A percentile compares a stretch with the other conserved stretches of the same genome.
Evolutionary conservation across 2,797 vertebrate genomes (phyloP).

Genomic region (Zonotrichia albicollis): DNA sequence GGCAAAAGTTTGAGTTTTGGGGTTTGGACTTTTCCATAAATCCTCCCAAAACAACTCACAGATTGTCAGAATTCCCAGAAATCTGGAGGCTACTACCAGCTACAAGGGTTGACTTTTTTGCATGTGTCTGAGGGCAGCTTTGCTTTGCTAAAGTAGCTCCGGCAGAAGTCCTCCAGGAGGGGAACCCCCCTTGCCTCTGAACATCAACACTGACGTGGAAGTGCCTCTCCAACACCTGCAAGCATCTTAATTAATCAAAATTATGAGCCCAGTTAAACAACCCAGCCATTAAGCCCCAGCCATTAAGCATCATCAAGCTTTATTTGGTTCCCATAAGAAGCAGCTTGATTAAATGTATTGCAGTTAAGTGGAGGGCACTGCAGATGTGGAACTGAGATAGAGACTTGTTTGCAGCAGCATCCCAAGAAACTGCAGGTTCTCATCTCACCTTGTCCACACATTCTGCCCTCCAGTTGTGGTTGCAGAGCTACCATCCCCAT

Average conservation of each 20-base stretch:
- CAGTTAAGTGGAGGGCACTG: conserved; percentile 21
- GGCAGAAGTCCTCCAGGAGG: conserved; percentile 6
- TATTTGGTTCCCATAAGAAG: conserved; percentile 58
- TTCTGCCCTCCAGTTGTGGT: neutral
- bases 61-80: neutral
- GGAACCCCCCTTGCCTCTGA: conserved; percentile 15
- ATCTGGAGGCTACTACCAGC: neutral
- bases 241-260: conserved; percentile 65
- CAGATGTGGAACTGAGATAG: neutral
- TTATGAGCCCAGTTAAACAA: conserved; percentile 59
- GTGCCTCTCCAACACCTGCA: conserved; percentile 54
- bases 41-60: neutral
- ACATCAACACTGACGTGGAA: neutral
- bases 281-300: conserved; percentile 21
- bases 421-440: neutral
- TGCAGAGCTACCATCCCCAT: neutral
- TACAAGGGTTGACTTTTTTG: neutral
- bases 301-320: conserved; percentile 61
- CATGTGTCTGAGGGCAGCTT: neutral
- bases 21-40: neutral
- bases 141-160: neutral
- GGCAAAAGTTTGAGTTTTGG: neutral
- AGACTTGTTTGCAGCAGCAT: neutral
- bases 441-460: neutral
- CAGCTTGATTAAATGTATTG: conserved; percentile 52